Evolutionary conservation across 2,113 vertebrate species (phyloP).

Genomic region (Tachysurus vachellii): DNA sequence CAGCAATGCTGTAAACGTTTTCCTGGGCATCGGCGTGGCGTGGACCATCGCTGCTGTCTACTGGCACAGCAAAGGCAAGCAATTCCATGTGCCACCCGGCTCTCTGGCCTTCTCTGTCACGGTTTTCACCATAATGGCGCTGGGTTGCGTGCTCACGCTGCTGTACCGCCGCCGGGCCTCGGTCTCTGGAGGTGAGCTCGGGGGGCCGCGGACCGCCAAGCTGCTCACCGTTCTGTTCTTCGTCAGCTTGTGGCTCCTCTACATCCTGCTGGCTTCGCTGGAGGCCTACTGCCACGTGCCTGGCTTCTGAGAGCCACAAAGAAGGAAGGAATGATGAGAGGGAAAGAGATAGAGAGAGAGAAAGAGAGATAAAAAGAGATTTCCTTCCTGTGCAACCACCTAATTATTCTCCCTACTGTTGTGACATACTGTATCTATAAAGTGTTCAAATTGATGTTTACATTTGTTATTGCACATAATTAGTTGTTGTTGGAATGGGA

Average conservation of each 20-base stretch:
- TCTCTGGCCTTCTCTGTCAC: constrained; percentile 83
- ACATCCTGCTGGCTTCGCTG: constrained; percentile 77
- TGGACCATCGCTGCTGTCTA: constrained; percentile 82
- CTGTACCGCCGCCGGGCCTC: constrained; percentile 76
- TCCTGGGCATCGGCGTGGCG: constrained; percentile 82
- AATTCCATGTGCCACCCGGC: constrained; percentile 75
- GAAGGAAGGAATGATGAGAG: background rate
- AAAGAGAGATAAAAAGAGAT: background rate
- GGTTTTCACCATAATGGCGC: constrained; percentile 77
- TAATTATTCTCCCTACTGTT: constrained; percentile 41
- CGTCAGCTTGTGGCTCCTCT: constrained; percentile 76
- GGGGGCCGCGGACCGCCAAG: constrained; percentile 79
- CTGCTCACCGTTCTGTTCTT: constrained; percentile 76
- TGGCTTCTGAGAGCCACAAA: constrained; percentile 69
- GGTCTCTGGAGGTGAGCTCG: constrained; percentile 76
- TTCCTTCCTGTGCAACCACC: constrained; percentile 40
- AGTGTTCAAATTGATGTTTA: constrained; percentile 53
- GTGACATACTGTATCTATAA: constrained; percentile 41
- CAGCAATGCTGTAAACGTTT: constrained; percentile 83
- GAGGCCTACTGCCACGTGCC: constrained; percentile 80
- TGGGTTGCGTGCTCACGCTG: constrained; percentile 67
- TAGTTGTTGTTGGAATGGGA: constrained; percentile 37
- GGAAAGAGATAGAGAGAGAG: background rate
- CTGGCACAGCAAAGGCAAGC: constrained; percentile 73
- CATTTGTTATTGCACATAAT: constrained; percentile 48